Evolutionary conservation across 2,888 invertebrate genomes (phyloP).

Genomic region (Alloplasta piceator): DNA sequence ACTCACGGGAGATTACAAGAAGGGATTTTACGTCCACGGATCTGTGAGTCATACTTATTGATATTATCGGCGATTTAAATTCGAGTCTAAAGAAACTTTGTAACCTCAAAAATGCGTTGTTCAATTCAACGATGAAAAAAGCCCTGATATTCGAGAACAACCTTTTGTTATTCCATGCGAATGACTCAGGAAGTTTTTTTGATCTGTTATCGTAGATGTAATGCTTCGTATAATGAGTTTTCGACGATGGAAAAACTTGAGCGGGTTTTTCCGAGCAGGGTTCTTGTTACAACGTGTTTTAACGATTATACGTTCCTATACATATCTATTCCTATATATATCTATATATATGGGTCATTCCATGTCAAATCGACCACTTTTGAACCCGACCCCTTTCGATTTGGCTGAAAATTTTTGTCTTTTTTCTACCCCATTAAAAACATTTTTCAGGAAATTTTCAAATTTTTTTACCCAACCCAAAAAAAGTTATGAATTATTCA

Average conservation of each 20-base stretch:
- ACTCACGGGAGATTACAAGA: slow-evolving; percentile 22
- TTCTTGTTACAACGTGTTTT: slow-evolving; percentile 8
- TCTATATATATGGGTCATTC: neutral
- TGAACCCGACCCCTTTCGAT: no score
- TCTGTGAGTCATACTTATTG: neutral
- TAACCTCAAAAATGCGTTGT: neutral
- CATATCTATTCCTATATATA: slow-evolving; percentile 2
- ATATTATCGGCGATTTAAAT: neutral
- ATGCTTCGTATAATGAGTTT: neutral
- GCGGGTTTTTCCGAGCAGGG: slow-evolving; percentile 6
- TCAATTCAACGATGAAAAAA: neutral
- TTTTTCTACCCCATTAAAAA: no score
- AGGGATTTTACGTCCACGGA: neutral
- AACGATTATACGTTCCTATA: slow-evolving; percentile 16
- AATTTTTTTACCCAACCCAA: no score
- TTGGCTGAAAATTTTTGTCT: no score
- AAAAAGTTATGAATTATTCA: no score
- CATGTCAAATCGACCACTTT: no score
- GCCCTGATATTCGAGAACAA: neutral
- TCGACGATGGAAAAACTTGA: neutral
- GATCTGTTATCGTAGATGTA: neutral
- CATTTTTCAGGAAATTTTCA: no score
- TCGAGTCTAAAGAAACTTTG: neutral
- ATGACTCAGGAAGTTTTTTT: slow-evolving; percentile 13
- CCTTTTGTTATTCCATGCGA: neutral